Conservation (phyloP, 2,888 invertebrate genomes). For the Silvanus unidentatus region DNA sequence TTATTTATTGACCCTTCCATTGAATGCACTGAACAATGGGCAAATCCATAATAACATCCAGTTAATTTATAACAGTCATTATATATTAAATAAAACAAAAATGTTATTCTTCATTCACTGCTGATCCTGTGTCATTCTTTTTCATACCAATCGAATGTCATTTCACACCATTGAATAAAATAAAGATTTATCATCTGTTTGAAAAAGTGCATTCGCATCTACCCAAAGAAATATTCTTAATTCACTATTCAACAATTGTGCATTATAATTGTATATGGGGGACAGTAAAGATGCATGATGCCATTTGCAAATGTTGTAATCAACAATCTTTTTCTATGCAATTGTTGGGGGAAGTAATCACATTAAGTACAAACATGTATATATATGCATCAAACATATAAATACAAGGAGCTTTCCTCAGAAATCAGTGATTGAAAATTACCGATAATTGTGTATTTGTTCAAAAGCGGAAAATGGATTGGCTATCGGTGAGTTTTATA, state of each 20-base stretch:
- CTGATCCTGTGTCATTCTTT: too few relatives aligned
- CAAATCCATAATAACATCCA: too few relatives aligned
- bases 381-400: conserved; percentile 19
- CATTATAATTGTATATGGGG: conserved; percentile 24
- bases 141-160: not conserved
- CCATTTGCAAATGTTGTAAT: conserved; percentile 40
- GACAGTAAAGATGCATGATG: conserved; percentile 29
- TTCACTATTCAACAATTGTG: conserved; percentile 23
- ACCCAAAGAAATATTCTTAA: conserved; percentile 25
- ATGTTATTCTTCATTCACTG: too few relatives aligned
- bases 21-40: too few relatives aligned
- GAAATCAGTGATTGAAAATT: conserved; percentile 18
- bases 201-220: conserved; percentile 19
- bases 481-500: conserved; percentile 25
- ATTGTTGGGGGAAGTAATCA: conserved; percentile 35
- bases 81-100: too few relatives aligned
- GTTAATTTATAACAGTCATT: too few relatives aligned
- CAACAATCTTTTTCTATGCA: conserved; percentile 32
- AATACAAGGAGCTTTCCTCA: conserved; percentile 23
- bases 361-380: conserved; percentile 18
- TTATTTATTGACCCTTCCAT: too few relatives aligned
- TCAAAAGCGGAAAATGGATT: conserved; percentile 20
- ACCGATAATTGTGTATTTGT: conserved; percentile 6
- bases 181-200: conserved; percentile 11
- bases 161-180: conserved; percentile 10